Evolutionary conservation across 2,797 vertebrate species (phyloP), one percentile per base, ranked within the genome.

Genomic region (Coreius guichenoti): DNA sequence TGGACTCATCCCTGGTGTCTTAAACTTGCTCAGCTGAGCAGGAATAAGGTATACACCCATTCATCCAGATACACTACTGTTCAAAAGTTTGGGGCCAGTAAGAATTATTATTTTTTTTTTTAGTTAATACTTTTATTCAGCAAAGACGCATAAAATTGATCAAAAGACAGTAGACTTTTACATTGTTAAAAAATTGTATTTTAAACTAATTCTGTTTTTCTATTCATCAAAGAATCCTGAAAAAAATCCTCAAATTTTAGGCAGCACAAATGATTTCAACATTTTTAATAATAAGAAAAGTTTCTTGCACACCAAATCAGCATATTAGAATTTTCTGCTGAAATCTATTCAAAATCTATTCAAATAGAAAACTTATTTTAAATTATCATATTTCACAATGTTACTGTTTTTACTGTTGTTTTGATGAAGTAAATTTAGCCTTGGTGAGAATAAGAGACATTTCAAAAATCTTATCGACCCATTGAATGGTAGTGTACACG

Each of bases 1-100:
- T 99, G 98, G 98, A 98, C 96, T 92, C 98, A 99, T 93, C 98
- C 98, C 56, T 99, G 98, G 98, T 98, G 97, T 92, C 95, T 99
- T 90, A 96, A 98, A 91, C 95, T 98, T 91, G 96, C 94, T 92
- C 95, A 96, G 85, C 95, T 95, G 90, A 96, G 93, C 91, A 97
- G 95, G 92, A 97, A 96, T 88, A 98, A 97, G 96, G 97, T 97
- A 93, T 90, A 91, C 1, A 39, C 17, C 3, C 39, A 67, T 4
- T 51, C 56, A 81, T 76, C n/a, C 54, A 73, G 31, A 31, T 67
- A 36, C 49, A 16, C 51, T 76, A 56, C 21, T 16, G 1, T 56
- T 76, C 12, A 36, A 76, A 31, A 1, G 1, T 51, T 31, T 51
- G 43, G 8, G n/a, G 6, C 2, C 39, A 45, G 69, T 17, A 58